These are phyloP conservation scores for Myzus persicae DNA, from an alignment of 1,140 invertebrate genomes.

Conservation along the genomic window DNA sequence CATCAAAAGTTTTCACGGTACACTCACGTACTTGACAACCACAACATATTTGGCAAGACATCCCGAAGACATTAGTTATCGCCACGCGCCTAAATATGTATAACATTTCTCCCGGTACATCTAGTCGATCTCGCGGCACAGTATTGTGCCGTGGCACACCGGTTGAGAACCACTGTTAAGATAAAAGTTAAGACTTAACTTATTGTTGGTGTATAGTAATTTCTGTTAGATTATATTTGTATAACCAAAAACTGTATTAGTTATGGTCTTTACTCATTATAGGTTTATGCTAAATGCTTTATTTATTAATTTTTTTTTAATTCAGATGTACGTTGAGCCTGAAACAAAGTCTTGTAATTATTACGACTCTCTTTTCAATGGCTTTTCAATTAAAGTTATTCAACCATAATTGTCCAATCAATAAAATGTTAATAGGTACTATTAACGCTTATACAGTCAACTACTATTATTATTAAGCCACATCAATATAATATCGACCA, in stretches of 20 bases:
- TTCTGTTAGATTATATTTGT: background rate
- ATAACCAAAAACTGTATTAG: background rate
- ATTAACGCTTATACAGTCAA: background rate
- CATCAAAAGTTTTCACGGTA: no score
- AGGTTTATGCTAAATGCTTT: no score
- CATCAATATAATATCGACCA: slow-evolving; percentile 3
- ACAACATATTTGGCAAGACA: no score
- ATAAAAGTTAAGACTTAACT: no score
- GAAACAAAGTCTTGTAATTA: background rate
- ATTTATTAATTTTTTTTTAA: background rate
- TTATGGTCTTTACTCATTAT: background rate
- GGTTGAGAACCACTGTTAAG: no score
- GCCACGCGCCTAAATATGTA: no score
- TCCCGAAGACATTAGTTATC: no score
- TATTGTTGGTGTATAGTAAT: no score
- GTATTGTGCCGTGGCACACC: no score
- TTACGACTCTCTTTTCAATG: background rate
- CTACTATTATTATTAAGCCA: background rate
- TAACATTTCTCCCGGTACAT: no score
- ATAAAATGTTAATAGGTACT: background rate
- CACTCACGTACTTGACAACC: no score
- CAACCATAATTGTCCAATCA: background rate
- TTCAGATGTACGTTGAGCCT: background rate
- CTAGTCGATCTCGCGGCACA: no score
- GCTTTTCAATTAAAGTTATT: background rate